Percentiles rank a stretch among this genome's conserved stretches.
phyloP scores from a whole-genome alignment of 2,113 vertebrate genomes.

The Paramormyrops kingsleyae region DNA sequence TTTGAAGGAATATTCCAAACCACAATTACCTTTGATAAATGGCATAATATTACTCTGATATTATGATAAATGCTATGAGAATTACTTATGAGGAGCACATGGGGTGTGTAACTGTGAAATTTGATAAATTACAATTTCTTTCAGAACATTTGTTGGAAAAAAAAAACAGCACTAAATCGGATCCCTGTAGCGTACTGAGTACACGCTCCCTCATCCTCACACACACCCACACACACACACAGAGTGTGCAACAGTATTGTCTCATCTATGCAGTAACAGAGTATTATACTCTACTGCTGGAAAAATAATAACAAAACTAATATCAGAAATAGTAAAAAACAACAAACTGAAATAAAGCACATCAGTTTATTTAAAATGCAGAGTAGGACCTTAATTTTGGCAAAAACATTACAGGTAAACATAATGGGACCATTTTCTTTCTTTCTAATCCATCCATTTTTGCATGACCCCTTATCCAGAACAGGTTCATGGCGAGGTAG shows the following conservation, averaged over 20 bases:
- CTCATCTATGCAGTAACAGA: background rate
- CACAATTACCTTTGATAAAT: slow-evolving; percentile 6
- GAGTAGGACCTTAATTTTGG: background rate
- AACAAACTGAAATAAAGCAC: background rate
- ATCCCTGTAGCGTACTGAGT: background rate
- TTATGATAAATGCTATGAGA: slow-evolving; percentile 44
- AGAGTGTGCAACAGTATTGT: background rate
- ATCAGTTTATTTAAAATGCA: background rate
- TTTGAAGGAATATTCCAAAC: background rate
- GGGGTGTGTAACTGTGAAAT: slow-evolving; percentile 52
- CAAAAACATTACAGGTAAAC: background rate
- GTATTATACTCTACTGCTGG: background rate
- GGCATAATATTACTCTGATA: background rate
- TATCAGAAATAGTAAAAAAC: background rate
- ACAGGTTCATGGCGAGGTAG: background rate
- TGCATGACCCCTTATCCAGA: background rate
- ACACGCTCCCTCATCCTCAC: background rate
- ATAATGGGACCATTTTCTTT: background rate
- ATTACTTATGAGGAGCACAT: slow-evolving; percentile 39
- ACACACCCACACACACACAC: background rate
- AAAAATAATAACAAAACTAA: background rate
- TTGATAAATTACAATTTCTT: slow-evolving; percentile 60
- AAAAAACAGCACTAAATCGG: background rate
- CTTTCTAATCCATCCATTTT: background rate
- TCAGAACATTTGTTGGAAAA: slow-evolving; percentile 43